phyloP scores from a whole-genome alignment of 2,797 vertebrate species.

The Gephyroberyx darwinii region DNA sequence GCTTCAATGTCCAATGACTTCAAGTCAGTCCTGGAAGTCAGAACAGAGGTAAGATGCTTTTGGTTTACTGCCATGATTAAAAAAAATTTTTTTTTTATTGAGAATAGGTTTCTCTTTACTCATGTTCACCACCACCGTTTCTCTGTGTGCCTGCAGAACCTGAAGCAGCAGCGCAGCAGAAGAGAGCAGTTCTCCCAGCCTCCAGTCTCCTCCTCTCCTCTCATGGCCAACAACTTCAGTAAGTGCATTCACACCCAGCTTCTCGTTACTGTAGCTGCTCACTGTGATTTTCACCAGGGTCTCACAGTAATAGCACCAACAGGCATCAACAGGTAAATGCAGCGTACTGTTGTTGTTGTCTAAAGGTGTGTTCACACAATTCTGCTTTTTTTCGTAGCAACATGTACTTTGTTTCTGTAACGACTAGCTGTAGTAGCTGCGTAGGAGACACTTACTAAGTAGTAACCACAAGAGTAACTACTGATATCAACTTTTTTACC shows the following conservation, averaged over 20 bases:
- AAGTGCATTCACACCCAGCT: conserved; percentile 61
- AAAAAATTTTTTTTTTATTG: too few relatives aligned
- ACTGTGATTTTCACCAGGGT: conserved; percentile 29
- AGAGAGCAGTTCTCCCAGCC: conserved; percentile 92
- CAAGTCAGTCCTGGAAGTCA: conserved; percentile 94
- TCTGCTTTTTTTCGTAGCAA: neutral
- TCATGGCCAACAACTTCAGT: conserved; percentile 90
- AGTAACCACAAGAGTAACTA: neutral
- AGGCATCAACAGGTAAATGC: conserved; percentile 21
- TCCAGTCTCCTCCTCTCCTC: conserved; percentile 82
- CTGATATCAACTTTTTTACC: neutral
- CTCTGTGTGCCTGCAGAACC: conserved; percentile 79
- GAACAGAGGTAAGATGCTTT: conserved; percentile 88
- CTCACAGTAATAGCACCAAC: conserved; percentile 17
- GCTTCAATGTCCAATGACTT: conserved; percentile 97
- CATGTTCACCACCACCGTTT: neutral
- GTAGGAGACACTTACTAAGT: too few relatives aligned
- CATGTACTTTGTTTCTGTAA: too few relatives aligned
- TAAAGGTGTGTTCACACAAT: conserved; percentile 65
- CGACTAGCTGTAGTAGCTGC: too few relatives aligned
- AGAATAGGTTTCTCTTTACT: neutral
- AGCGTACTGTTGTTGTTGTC: conserved; percentile 40
- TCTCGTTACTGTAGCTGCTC: neutral
- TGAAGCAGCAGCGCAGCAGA: conserved; percentile 93
- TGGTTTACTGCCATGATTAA: neutral